Conservation (phyloP, 1,140 invertebrate species). For the Trichogramma pretiosum region DNA sequence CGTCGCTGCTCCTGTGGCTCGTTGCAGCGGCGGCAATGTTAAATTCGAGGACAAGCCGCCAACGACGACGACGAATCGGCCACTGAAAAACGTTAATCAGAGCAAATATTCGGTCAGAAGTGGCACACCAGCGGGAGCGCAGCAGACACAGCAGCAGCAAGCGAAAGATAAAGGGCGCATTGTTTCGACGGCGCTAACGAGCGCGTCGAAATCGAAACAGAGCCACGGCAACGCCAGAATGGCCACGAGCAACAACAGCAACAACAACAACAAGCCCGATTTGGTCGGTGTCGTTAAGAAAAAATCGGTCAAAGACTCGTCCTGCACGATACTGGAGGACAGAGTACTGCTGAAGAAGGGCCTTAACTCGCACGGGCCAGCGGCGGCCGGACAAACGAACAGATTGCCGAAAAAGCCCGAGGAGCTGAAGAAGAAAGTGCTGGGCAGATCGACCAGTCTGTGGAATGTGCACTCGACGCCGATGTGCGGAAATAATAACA, state of each 20-base stretch:
- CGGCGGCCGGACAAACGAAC: slow-evolving; percentile 2
- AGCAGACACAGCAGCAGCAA: background rate
- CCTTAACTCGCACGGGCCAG: slow-evolving; percentile 26
- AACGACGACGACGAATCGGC: background rate
- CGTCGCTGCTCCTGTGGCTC: background rate
- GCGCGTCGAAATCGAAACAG: background rate
- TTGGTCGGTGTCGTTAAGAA: slow-evolving; percentile 7
- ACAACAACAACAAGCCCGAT: slow-evolving; percentile 7
- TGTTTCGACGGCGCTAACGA: background rate
- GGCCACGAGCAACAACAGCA: background rate
- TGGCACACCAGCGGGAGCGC: too few species aligned
- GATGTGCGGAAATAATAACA: slow-evolving; percentile 3
- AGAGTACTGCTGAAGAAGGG: slow-evolving; percentile 38
- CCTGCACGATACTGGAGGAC: slow-evolving; percentile 41
- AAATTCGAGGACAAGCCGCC: background rate
- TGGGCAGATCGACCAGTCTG: slow-evolving; percentile 35
- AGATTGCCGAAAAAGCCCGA: slow-evolving; percentile 32
- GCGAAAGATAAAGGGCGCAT: background rate
- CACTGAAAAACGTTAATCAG: background rate
- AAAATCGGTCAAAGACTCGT: slow-evolving; percentile 15
- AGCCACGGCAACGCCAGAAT: background rate
- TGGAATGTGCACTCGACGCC: slow-evolving; percentile 26
- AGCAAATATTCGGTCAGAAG: too few species aligned
- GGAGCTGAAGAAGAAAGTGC: slow-evolving; percentile 22
- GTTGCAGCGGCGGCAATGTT: background rate